Evolutionary conservation across 1,140 invertebrate species (phyloP).

Genomic region (Diuraphis noxia): DNA sequence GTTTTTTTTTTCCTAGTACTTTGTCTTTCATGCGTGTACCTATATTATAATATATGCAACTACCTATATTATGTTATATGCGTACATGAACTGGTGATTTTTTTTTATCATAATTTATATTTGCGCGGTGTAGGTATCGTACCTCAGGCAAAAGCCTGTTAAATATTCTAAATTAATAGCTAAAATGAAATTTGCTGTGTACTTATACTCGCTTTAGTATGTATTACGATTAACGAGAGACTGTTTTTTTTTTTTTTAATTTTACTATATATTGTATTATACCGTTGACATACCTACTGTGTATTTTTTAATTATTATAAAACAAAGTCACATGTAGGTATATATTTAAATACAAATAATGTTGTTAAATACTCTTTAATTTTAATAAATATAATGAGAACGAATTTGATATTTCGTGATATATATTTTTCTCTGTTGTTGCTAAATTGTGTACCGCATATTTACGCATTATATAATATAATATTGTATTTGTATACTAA

Average conservation of each 20-base stretch:
- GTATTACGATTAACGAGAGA: background rate
- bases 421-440: background rate
- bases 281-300: background rate
- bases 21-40: background rate
- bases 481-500: background rate
- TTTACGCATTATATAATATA: background rate
- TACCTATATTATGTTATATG: background rate
- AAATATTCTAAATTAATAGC: conserved; percentile 15
- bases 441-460: background rate
- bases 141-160: background rate
- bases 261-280: background rate
- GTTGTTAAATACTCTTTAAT: conserved; percentile 27
- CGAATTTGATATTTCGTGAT: conserved; percentile 3
- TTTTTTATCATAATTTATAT: background rate
- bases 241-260: conserved; percentile 7
- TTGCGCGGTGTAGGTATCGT: background rate
- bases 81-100: background rate
- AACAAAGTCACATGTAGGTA: conserved; percentile 5
- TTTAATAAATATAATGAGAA: conserved; percentile 2
- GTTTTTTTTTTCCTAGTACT: background rate
- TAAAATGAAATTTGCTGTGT: background rate
- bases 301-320: conserved; percentile 36
- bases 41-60: too few species aligned
- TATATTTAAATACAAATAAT: background rate
- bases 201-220: background rate